phyloP scores from a whole-genome alignment of 1,140 invertebrate species.

The Sycobia sp. region DNA sequence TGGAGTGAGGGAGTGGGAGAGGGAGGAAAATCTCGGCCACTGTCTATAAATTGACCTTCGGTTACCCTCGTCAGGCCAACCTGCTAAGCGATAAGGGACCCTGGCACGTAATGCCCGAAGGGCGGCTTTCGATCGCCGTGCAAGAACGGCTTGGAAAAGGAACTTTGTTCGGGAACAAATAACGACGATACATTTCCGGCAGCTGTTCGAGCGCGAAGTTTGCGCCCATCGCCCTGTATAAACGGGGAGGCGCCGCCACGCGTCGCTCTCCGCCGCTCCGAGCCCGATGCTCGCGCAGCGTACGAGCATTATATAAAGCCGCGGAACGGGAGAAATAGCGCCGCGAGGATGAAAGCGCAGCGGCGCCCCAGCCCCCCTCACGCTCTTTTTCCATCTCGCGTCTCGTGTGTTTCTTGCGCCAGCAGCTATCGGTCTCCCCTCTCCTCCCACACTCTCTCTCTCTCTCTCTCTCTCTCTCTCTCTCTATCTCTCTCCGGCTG shows the following conservation, averaged over 20 bases:
- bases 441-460: no score
- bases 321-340: no score
- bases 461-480: no score
- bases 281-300: no score
- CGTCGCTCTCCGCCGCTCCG: not conserved
- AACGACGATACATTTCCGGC: constrained; percentile 50
- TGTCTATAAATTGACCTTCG: constrained; percentile 14
- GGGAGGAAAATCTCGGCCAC: not conserved
- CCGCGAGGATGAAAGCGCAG: no score
- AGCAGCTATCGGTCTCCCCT: no score
- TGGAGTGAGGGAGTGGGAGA: not conserved
- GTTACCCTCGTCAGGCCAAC: constrained; percentile 31
- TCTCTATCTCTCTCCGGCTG: no score
- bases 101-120: constrained; percentile 13
- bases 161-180: constrained; percentile 43
- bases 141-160: constrained; percentile 26
- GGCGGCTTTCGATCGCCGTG: constrained; percentile 14
- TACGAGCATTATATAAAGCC: no score
- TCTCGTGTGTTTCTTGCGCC: no score
- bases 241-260: not conserved
- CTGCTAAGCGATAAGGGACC: constrained; percentile 37
- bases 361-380: no score
- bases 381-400: no score
- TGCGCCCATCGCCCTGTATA: constrained; percentile 20
- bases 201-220: constrained; percentile 48